A percentile compares a stretch with the other conserved stretches of the same genome.
Evolutionary conservation across 2,113 vertebrate genomes (phyloP).

Genomic region (Alaudala cheleensis): DNA sequence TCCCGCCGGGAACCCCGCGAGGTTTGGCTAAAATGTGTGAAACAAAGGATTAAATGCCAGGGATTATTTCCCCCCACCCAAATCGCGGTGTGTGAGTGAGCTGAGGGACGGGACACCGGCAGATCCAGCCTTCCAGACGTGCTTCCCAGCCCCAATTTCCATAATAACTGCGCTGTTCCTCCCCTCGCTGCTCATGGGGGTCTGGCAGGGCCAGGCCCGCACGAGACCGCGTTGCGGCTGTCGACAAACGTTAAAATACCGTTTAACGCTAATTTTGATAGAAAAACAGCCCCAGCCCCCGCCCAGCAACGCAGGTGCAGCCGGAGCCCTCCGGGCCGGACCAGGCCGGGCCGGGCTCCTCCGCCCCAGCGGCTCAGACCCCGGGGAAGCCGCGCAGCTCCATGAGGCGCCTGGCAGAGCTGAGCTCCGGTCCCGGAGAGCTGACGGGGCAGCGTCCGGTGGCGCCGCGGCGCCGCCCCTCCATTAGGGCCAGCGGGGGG

Average conservation of each 20-base stretch:
- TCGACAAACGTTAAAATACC: fast-evolving
- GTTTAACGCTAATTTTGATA: background rate
- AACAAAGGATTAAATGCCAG: background rate
- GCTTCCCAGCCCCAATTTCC: background rate
- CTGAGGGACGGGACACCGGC: background rate
- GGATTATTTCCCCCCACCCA: background rate
- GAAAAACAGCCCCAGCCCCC: background rate
- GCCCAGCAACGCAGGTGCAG: background rate
- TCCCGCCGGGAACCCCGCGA: background rate
- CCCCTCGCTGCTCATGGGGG: background rate
- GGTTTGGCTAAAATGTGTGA: background rate
- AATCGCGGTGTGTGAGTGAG: fast-evolving
- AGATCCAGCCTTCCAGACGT: background rate
- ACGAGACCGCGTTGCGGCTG: background rate
- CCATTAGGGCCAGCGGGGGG: background rate
- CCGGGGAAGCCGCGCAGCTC: background rate
- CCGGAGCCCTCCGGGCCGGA: background rate
- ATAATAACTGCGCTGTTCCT: background rate
- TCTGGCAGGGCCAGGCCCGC: fast-evolving
- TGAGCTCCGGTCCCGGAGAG: background rate
- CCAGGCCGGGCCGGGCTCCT: background rate
- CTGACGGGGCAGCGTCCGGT: background rate
- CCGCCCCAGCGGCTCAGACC: background rate
- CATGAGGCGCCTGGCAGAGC: background rate
- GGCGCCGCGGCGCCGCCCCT: background rate